A percentile compares a stretch with the other conserved stretches of the same genome.
These are phyloP conservation scores for Tyto alba DNA, from an alignment of 2,113 vertebrate species.

Conservation along the genomic window DNA sequence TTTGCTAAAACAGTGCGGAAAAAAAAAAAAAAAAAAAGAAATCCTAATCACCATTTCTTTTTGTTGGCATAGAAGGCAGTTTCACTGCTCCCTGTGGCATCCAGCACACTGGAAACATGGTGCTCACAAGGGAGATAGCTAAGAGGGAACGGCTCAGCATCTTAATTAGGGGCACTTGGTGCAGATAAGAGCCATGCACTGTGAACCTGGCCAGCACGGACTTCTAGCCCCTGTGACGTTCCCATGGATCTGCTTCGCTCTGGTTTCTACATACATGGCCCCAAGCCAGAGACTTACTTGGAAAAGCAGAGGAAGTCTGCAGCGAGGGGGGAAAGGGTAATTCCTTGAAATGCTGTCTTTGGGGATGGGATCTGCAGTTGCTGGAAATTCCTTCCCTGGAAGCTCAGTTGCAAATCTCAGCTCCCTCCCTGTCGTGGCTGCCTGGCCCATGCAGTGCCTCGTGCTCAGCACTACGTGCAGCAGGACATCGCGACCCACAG, in stretches of 20 bases:
- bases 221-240: background rate
- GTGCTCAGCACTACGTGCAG: accelerated
- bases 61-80: background rate
- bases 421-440: accelerated
- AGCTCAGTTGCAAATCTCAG: background rate
- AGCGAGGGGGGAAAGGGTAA: background rate
- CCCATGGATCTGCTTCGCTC: conserved; percentile 27
- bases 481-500: accelerated
- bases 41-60: background rate
- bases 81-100: background rate
- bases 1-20: background rate
- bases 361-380: background rate
- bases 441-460: background rate
- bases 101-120: background rate
- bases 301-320: conserved; percentile 55
- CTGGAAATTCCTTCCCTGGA: conserved; percentile 24
- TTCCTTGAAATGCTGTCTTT: conserved; percentile 43
- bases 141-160: background rate
- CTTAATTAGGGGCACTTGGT: background rate
- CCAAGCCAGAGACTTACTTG: conserved; percentile 9
- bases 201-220: background rate
- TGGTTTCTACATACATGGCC: background rate
- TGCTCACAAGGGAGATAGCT: background rate
- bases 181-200: background rate
- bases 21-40: background rate